Evolutionary conservation across 2,797 vertebrate genomes (phyloP).

Genomic region (Micrastur ruficollis): DNA sequence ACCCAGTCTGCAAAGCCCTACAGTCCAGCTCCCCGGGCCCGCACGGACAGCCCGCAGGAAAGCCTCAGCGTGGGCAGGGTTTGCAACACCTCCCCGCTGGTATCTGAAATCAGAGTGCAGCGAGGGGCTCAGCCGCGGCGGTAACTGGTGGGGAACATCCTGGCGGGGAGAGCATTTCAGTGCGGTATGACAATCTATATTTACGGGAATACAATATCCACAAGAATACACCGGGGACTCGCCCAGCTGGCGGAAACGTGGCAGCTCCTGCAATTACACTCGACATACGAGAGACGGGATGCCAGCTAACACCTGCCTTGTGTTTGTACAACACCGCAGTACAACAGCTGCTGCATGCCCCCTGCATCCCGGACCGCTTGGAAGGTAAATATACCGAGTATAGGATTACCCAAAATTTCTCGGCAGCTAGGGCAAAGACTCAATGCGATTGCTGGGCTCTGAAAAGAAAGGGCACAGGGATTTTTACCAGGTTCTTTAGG

Average conservation of each 20-base stretch:
- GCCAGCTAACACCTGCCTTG: constrained; percentile 26
- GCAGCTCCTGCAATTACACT: not conserved
- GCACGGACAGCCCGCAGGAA: accelerated
- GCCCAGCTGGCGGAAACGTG: not conserved
- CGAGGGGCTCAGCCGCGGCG: not conserved
- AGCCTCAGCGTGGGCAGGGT: accelerated
- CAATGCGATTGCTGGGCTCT: not conserved
- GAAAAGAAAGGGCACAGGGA: not conserved
- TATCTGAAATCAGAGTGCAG: not conserved
- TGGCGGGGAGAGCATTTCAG: not conserved
- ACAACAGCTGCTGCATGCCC: not conserved
- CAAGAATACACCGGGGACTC: not conserved
- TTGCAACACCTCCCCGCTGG: not conserved
- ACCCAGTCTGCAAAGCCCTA: not conserved
- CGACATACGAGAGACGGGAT: not conserved
- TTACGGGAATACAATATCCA: not conserved
- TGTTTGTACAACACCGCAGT: not conserved
- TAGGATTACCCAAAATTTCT: not conserved
- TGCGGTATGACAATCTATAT: not conserved
- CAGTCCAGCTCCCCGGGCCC: accelerated
- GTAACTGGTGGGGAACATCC: not conserved
- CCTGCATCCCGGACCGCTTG: not conserved
- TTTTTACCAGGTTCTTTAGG: not conserved
- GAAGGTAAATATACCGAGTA: not conserved
- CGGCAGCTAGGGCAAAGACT: not conserved